Evolutionary conservation across 2,888 invertebrate species (phyloP).

Genomic region (Plusia festucae): DNA sequence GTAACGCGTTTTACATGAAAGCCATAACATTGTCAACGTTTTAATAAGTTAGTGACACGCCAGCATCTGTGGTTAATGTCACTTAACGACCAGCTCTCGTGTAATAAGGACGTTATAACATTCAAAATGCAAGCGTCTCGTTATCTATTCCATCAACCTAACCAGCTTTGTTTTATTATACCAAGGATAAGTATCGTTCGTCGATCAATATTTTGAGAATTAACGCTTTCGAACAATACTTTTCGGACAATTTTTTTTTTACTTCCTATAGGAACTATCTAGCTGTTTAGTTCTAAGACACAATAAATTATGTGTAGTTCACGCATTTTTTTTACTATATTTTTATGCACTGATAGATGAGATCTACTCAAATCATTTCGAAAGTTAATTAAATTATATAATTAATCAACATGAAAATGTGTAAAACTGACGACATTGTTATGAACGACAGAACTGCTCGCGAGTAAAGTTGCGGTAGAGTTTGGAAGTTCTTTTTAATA

Average conservation of each 20-base stretch:
- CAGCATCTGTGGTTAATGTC: slow-evolving; percentile 9
- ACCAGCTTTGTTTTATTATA: neutral
- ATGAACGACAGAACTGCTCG: neutral
- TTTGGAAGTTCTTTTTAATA: slow-evolving; percentile 1
- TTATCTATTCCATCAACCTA: neutral
- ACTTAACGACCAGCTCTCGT: slow-evolving; percentile 6
- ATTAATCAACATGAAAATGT: slow-evolving; percentile 4
- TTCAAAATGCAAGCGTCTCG: slow-evolving; percentile 3
- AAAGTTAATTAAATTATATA: slow-evolving; percentile 4
- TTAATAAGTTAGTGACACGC: slow-evolving; percentile 5
- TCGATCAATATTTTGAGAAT: too few relatives aligned
- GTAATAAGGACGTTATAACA: neutral
- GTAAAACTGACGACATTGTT: slow-evolving; percentile 1
- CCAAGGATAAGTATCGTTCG: neutral
- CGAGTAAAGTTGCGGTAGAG: neutral
- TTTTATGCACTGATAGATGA: too few relatives aligned
- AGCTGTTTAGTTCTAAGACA: too few relatives aligned
- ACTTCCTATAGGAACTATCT: too few relatives aligned
- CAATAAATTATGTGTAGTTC: too few relatives aligned
- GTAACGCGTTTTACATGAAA: neutral
- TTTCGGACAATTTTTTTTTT: too few relatives aligned
- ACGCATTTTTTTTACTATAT: too few relatives aligned
- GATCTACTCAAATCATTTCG: neutral
- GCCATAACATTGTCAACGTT: slow-evolving; percentile 1
- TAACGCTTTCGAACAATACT: too few relatives aligned